Evolutionary conservation across 2,888 invertebrate species (phyloP).

Genomic region (Lutraria lutraria): DNA sequence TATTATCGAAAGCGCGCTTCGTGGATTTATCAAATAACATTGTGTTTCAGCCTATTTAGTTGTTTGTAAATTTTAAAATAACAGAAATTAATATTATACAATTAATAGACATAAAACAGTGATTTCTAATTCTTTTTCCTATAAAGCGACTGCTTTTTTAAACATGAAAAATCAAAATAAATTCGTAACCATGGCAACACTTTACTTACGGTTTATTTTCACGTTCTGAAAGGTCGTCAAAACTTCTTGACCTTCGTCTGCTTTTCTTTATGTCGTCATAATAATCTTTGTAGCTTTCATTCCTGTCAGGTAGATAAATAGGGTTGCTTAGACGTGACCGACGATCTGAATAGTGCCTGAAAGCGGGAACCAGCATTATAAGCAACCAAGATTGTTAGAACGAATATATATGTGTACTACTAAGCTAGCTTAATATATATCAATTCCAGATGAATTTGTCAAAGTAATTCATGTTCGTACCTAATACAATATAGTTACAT

Average conservation of each 20-base stretch:
- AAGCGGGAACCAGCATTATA: background rate
- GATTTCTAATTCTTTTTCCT: background rate
- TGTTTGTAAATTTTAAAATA: too few species aligned
- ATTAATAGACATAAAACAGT: background rate
- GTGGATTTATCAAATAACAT: too few species aligned
- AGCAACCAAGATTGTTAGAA: background rate
- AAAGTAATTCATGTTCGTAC: too few species aligned
- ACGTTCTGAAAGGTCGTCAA: conserved; percentile 5
- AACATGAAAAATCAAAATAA: background rate
- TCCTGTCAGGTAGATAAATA: background rate
- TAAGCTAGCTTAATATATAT: background rate
- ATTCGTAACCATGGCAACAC: background rate
- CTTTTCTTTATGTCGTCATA: background rate
- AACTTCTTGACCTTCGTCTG: conserved; percentile 5
- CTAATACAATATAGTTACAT: too few species aligned
- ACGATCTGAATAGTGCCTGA: background rate
- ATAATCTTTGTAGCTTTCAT: background rate
- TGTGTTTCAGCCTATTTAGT: too few species aligned
- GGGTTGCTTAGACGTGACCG: background rate
- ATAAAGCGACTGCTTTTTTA: background rate
- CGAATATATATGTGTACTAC: too few species aligned
- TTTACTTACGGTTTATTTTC: conserved; percentile 33
- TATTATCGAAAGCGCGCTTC: too few species aligned
- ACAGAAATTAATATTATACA: too few species aligned
- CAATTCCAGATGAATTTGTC: background rate